phyloP scores from a whole-genome alignment of 2,113 vertebrate genomes.

The Sebastes fasciatus region DNA sequence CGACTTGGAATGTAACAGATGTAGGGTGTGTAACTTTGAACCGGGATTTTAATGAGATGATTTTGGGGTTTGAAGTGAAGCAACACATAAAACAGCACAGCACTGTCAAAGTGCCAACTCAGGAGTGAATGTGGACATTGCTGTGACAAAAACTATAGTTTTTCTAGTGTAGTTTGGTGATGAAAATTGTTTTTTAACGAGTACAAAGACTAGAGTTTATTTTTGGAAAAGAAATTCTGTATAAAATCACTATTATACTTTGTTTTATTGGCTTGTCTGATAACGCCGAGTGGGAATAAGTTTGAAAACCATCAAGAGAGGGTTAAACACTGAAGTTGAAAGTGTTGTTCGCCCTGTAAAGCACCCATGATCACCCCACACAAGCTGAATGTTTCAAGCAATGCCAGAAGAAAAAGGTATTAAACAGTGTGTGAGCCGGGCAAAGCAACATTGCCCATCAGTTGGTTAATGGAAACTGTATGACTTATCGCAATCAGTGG shows the following conservation, averaged over 20 bases:
- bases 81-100: not conserved
- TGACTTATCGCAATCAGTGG: conserved; percentile 58
- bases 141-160: not conserved
- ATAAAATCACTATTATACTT: not conserved
- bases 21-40: conserved; percentile 15
- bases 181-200: not conserved
- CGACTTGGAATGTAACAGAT: conserved; percentile 27
- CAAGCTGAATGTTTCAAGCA: conserved; percentile 20
- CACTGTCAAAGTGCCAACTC: not conserved
- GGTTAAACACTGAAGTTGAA: conserved; percentile 4
- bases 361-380: not conserved
- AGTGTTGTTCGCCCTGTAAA: not conserved
- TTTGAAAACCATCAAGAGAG: not conserved
- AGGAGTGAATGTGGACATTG: not conserved
- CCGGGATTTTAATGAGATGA: conserved; percentile 41
- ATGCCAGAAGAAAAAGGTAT: conserved; percentile 17
- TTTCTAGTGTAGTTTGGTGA: not conserved
- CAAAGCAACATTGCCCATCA: conserved; percentile 24
- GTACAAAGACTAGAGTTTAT: no score
- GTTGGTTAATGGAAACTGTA: conserved; percentile 61
- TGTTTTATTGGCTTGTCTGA: conserved; percentile 5
- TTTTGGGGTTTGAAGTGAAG: conserved; percentile 20
- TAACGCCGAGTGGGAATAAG: not conserved
- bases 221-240: not conserved
- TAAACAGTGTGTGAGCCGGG: conserved; percentile 30